Conservation (phyloP, 2,888 invertebrate species). For the Schrankia costaestrigalis region DNA sequence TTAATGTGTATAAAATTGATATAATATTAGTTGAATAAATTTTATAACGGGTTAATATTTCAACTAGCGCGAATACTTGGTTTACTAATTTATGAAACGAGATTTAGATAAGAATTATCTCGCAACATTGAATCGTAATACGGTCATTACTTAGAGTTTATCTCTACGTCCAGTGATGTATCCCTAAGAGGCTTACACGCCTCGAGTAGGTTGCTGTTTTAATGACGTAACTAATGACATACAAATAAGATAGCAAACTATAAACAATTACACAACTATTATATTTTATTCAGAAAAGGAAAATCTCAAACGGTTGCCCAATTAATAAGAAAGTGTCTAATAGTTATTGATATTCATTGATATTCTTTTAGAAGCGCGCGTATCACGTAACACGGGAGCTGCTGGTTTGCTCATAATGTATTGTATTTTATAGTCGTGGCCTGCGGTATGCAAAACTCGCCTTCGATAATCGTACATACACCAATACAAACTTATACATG, state of each 20-base stretch:
- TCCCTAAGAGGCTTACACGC: no score
- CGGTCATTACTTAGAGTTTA: constrained; percentile 10
- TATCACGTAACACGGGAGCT: constrained; percentile 72
- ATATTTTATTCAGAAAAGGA: constrained; percentile 28
- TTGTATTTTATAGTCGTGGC: constrained; percentile 70
- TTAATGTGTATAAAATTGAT: constrained; percentile 9
- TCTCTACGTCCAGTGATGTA: constrained; percentile 1
- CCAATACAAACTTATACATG: constrained; percentile 51
- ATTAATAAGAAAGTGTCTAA: constrained; percentile 50
- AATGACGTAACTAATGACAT: constrained; percentile 10
- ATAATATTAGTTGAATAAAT: constrained; percentile 10
- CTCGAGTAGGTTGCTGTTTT: no score
- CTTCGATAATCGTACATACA: constrained; percentile 64
- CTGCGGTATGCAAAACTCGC: constrained; percentile 72
- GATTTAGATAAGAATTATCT: constrained; percentile 17
- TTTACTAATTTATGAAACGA: constrained; percentile 11
- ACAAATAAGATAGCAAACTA: constrained; percentile 8
- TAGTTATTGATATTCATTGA: constrained; percentile 50
- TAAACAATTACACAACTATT: constrained; percentile 19
- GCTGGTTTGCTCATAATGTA: constrained; percentile 63
- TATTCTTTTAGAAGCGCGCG: constrained; percentile 51
- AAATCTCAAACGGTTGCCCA: constrained; percentile 39
- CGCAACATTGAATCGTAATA: constrained; percentile 16
- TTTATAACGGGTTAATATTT: constrained; percentile 13
- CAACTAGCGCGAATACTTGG: constrained; percentile 8